phyloP scores from a whole-genome alignment of 1,140 invertebrate genomes.

The Drosophila insularis region DNA sequence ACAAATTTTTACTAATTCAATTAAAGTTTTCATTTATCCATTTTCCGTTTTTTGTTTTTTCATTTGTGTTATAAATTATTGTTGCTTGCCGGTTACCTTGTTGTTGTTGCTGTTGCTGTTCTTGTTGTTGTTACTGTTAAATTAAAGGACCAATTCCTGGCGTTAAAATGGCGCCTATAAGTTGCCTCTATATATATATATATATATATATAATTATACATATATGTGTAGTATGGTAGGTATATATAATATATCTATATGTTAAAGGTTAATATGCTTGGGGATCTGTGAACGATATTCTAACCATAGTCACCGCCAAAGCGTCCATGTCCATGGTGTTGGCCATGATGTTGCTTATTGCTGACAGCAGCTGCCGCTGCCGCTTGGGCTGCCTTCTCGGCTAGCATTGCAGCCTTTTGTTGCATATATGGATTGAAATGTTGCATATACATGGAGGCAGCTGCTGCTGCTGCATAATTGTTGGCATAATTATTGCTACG shows the following conservation, averaged over 20 bases:
- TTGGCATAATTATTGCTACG: conserved; percentile 57
- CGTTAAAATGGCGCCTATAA: conserved; percentile 65
- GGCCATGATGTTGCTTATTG: conserved; percentile 34
- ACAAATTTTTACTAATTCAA: conserved; percentile 81
- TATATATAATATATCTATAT: conserved; percentile 38
- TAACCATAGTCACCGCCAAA: conserved; percentile 71
- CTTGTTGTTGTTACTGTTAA: conserved; percentile 49
- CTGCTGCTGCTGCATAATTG: conserved; percentile 67
- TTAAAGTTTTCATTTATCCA: conserved; percentile 46
- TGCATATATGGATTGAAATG: conserved; percentile 77
- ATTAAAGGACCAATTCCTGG: conserved; percentile 73
- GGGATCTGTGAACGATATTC: conserved; percentile 25
- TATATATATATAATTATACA: conserved; percentile 38
- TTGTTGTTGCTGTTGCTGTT: conserved; percentile 52
- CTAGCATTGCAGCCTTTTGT: conserved; percentile 65
- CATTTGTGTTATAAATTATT: conserved; percentile 66
- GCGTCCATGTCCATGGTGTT: conserved; percentile 56
- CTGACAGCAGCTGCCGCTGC: conserved; percentile 46
- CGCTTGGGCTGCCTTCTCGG: conserved; percentile 64
- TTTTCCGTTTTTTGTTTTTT: conserved; percentile 35
- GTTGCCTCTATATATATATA: conserved; percentile 56
- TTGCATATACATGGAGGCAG: conserved; percentile 75
- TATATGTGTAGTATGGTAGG: conserved; percentile 28
- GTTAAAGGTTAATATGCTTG: conserved; percentile 59
- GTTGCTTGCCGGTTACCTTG: conserved; percentile 75